Conservation (phyloP, 1,140 invertebrate species). For the Bombus pyrosoma region DNA sequence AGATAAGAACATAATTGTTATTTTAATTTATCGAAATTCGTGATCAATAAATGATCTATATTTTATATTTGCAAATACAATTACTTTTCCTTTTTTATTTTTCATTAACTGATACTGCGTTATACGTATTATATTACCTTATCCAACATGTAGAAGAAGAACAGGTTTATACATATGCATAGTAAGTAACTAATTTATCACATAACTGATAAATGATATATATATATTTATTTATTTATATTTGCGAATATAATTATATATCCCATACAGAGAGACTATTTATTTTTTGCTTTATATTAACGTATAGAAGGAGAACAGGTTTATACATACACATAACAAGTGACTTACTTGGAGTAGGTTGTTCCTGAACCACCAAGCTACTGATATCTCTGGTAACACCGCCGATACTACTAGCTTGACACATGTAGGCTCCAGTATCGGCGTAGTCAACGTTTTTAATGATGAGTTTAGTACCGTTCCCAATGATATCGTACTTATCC, state of each 20-base stretch:
- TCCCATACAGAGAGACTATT: neutral
- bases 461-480: constrained; percentile 88
- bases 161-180: neutral
- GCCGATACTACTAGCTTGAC: constrained; percentile 88
- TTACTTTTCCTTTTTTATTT: neutral
- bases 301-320: neutral
- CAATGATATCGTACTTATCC: constrained; percentile 87
- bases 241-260: neutral
- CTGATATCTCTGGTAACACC: constrained; percentile 88
- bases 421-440: constrained; percentile 91
- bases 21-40: neutral
- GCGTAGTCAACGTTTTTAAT: constrained; percentile 87
- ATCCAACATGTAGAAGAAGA: neutral
- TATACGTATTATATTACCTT: neutral
- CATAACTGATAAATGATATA: neutral
- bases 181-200: neutral
- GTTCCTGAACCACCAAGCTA: constrained; percentile 88
- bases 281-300: neutral
- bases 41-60: neutral
- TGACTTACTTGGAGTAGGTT: constrained; percentile 86
- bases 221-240: constrained; percentile 50
- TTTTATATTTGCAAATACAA: constrained; percentile 19
- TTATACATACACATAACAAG: neutral
- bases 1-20: constrained; percentile 10
- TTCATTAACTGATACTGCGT: neutral